Base-by-base conservation (phyloP, 2,113 vertebrate species). In the Nibea coibor region DNA sequence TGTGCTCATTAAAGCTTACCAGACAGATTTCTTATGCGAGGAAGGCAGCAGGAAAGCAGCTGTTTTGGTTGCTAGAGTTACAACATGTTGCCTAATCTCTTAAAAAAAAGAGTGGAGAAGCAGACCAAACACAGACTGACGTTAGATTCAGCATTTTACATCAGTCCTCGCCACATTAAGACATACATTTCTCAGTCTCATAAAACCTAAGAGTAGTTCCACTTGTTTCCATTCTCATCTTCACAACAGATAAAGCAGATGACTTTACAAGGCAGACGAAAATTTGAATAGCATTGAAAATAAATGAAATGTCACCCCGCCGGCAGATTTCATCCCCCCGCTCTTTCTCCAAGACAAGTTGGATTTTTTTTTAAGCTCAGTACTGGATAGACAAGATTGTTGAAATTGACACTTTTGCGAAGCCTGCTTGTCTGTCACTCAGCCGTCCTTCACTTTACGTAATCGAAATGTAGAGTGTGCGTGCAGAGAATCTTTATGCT, bases 1-100 rank as follows among this genome's bases (percentile, higher is more conserved):
- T 71, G 59, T 42, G 80, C 83, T 89, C 82, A 90, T 90, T 92
- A 92, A 81, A 81, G 64, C 76, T 83, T 79, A 79, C 43, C 8
- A 72, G 63, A 80, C 69, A 81, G 75, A 73, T 70, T 75, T 80
- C 53, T 85, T 70, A 73, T 61, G 68, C 67, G 58, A 47, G 65
- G 61, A 48, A 70, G 42, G 15, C 47, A 68, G 15, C 42, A 68
- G 56, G 56, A 57, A 78, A 72, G 67, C 72, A 76, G 43, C 65
- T 72, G 83, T 72, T 87, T 61, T 61, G 12, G 65, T 79, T 83
- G 72, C 28, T 47, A 63, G 50, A 54, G 14, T 80, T 71, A 74
- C 66, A 73, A 54, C 48, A 39, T 69, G 26, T 39, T 80, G 43
- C 74, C 15, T n/a, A 39, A 76, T 80, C 3, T 31, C 20, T 57